Evolutionary conservation across 92 coral and sea anemone genomes (phyloP), one percentile per base, ranked within the genome.

Genomic region (Epizoanthus fatuus): DNA sequence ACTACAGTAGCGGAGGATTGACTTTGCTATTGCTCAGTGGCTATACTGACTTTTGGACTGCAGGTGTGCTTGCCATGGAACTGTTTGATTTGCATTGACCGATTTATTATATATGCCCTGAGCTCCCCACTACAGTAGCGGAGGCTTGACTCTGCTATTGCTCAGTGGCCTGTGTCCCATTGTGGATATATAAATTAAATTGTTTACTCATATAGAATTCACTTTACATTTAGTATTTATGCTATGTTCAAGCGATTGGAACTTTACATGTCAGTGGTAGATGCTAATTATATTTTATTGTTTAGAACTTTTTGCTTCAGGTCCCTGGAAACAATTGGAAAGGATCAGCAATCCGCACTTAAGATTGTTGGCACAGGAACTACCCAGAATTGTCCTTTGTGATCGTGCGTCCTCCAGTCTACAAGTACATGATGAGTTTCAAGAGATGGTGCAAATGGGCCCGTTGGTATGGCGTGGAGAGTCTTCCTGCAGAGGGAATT

Each of bases 371-470:
- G 86, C 75, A n/a, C 49, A 80, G 66, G 59, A 54, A 76, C 63
- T 88, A 53, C 58, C 56, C 70, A 53, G 39, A 74, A 71, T 88
- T 49, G 29, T 88, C 22, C 63, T 81, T 49, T 66, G 42, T 75
- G 79, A 88, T 83, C 42, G 88, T 37, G 87, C 87, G 16, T 60
- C 84, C 39, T 72, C 84, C 62, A 88, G 91, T 83, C 69, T 74
- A 83, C 71, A 78, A 83, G 64, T 72, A 81, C 84, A 40, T 56
- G 22, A 57, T 71, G 69, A 75, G 72, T 51, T 74, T 74, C 38
- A 60, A 83, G 75, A 83, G 84, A 66, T 88, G 88, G 88, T 44
- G 63, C 55, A 69, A 40, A n/a, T 88, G 88, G 92, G 83, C 86
- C 45, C 68, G 63, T 54, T 81, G 47, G 14, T 81, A 73, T 38